Base-by-base conservation (phyloP, 2,797 vertebrate species). In the Malacoctenus gilli region DNA sequence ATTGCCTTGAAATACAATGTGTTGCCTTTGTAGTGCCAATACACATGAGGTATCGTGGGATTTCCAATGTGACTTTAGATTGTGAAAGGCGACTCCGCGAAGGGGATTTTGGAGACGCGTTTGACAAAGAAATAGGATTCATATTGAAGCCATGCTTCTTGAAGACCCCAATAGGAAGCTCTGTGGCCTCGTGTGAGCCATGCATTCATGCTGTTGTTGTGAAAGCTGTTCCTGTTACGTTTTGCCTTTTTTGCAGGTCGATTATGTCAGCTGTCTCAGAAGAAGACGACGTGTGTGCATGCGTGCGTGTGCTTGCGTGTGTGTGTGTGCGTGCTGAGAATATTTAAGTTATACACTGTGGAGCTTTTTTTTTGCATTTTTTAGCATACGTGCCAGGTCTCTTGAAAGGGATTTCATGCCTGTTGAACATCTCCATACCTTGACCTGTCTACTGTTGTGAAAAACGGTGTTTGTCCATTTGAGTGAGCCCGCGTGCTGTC, bases 291-390 rank as follows among this genome's bases (percentile, higher is more conserved):
- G n/a, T n/a, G n/a, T n/a, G n/a, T 35, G 6, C 28, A 20, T 32
- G 50, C 13, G 42, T 20, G 11, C 28, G 36, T 41, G n/a, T 39
- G 38, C 42, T 4, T 52, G 5, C 41, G 35, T 16, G 12, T 13
- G 3, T 23, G 32, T 68, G 22, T 49, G 30, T 41, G 63, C 62
- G 54, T 13, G 47, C n/a, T n/a, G n/a, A n/a, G n/a, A n/a, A 72
- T 74, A 66, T 79, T 79, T 75, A 77, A 72, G 67, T 79, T 74
- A 72, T 82, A 59, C 64, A 77, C 68, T 75, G 77, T 74, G 43
- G 56, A n/a, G n/a, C n/a, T n/a, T 64, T 68, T 48, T 11, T 44
- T 61, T 68, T 22, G 32, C 39, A 41, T 79, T 62, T 41, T 68
- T 51, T 2, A 60, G 34, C 53, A 41, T 11, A 75, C 64, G 47